A percentile compares a stretch with the other conserved stretches of the same genome.
phyloP scores from a whole-genome alignment of 2,113 vertebrate species.

The Tachycineta bicolor region DNA sequence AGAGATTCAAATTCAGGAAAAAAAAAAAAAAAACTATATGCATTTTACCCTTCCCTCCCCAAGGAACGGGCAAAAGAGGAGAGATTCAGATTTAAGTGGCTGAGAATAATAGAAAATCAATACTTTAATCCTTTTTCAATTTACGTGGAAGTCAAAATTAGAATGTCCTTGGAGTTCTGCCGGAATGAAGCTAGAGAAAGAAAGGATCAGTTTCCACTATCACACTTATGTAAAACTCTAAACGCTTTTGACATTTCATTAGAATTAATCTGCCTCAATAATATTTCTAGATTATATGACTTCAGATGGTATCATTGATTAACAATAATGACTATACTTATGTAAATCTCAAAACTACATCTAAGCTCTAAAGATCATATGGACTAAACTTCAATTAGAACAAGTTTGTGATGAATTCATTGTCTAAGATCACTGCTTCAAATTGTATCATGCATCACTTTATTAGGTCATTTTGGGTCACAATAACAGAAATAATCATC shows the following conservation, averaged over 20 bases:
- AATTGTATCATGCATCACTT: neutral
- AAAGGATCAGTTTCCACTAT: neutral
- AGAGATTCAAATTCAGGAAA: neutral
- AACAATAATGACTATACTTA: neutral
- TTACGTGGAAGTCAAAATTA: neutral
- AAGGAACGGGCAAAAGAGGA: neutral
- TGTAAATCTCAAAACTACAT: neutral
- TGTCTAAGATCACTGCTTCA: neutral
- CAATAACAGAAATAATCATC: neutral
- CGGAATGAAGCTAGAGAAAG: neutral
- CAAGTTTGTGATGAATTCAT: accelerated
- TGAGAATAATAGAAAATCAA: neutral
- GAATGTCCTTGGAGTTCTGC: neutral
- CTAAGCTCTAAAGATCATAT: neutral
- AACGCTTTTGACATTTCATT: neutral
- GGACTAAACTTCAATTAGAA: neutral
- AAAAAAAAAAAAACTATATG: neutral
- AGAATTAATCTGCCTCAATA: neutral
- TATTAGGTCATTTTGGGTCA: neutral
- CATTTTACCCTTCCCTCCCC: neutral
- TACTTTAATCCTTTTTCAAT: neutral
- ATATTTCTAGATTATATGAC: neutral
- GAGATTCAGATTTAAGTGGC: neutral
- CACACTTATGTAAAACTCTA: neutral
- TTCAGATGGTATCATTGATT: neutral